A percentile compares a stretch with the other conserved stretches of the same genome.
Evolutionary conservation across 2,113 vertebrate species (phyloP).

Genomic region (Pluvianellus socialis): DNA sequence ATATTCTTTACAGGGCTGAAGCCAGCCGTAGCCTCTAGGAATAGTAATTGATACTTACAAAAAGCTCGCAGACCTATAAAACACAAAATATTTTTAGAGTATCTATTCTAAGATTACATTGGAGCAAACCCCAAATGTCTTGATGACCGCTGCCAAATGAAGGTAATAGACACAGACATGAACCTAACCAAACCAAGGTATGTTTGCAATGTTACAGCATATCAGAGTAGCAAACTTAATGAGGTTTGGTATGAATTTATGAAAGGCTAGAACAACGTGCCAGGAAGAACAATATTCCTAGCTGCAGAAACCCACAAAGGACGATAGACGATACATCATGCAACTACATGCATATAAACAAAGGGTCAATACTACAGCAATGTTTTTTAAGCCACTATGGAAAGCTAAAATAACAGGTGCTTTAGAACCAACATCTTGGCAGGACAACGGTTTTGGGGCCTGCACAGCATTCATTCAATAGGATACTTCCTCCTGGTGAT

Average conservation of each 20-base stretch:
- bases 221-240: neutral
- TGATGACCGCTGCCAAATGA: fast-evolving
- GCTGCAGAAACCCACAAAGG: neutral
- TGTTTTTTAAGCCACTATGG: neutral
- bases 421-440: neutral
- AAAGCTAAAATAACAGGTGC: neutral
- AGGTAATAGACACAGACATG: neutral
- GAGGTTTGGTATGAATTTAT: neutral
- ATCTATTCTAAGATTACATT: neutral
- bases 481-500: neutral
- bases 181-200: neutral
- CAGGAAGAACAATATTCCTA: neutral
- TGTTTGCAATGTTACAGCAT: neutral
- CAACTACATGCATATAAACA: neutral
- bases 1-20: neutral
- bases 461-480: neutral
- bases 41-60: conserved; percentile 23
- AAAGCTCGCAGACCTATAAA: conserved; percentile 33
- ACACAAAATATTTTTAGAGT: neutral
- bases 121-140: neutral
- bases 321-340: neutral
- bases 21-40: neutral
- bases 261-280: neutral
- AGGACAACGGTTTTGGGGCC: neutral
- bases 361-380: neutral